Conservation (phyloP, 2,888 invertebrate genomes). For the Teleiodes luculella region DNA sequence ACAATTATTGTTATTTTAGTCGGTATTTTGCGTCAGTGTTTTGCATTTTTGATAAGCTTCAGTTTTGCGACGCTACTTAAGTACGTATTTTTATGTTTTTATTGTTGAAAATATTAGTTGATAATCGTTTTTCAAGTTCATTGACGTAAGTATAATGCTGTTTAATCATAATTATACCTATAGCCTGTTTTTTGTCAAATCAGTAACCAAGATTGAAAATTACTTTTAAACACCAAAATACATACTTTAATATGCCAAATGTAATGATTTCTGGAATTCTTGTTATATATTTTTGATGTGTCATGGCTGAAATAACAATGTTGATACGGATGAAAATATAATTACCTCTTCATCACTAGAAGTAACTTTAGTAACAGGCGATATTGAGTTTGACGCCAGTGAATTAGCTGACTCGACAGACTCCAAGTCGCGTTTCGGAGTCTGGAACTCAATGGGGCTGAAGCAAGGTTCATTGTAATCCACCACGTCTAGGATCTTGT, state of each 20-base stretch:
- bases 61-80: background rate
- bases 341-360: constrained; percentile 67
- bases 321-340: background rate
- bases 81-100: background rate
- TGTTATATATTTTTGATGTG: too few species aligned
- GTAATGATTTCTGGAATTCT: too few species aligned
- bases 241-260: too few species aligned
- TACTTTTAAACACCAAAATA: too few species aligned
- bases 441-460: constrained; percentile 62
- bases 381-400: constrained; percentile 55
- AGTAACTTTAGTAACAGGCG: constrained; percentile 54
- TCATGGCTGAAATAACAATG: too few species aligned
- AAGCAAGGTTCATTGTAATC: constrained; percentile 63
- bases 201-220: too few species aligned
- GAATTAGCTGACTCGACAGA: constrained; percentile 47
- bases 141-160: too few species aligned
- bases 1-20: background rate
- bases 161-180: too few species aligned
- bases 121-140: too few species aligned
- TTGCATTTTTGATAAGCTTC: background rate
- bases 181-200: too few species aligned
- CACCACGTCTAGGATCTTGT: constrained; percentile 62
- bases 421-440: constrained; percentile 47
- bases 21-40: background rate
- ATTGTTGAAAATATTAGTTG: too few species aligned